phyloP scores from a whole-genome alignment of 2,113 vertebrate species.

The Lathamus discolor region DNA sequence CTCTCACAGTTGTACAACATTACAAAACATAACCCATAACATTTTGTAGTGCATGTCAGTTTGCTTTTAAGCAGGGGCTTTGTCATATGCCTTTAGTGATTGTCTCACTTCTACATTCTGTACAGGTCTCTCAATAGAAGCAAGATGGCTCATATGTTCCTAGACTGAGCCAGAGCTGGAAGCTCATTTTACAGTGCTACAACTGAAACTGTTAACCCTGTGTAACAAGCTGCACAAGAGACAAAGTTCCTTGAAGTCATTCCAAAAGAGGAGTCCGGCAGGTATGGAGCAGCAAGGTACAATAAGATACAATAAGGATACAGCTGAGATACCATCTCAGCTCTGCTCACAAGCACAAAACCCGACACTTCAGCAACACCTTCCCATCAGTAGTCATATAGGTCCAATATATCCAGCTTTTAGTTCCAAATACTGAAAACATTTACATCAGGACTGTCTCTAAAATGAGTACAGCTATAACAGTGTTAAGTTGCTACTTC shows the following conservation, averaged over 20 bases:
- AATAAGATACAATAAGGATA: background rate
- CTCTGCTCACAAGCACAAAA: background rate
- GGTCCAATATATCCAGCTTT: background rate
- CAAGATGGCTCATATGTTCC: background rate
- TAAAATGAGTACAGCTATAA: background rate
- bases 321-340: background rate
- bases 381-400: background rate
- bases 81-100: background rate
- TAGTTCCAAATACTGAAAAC: background rate
- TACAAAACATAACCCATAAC: background rate
- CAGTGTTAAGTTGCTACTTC: background rate
- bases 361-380: background rate
- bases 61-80: background rate
- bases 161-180: background rate
- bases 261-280: background rate
- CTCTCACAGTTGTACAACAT: background rate
- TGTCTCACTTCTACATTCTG: fast-evolving
- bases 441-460: background rate
- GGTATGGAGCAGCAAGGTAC: background rate
- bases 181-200: background rate
- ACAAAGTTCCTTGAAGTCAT: background rate
- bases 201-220: background rate
- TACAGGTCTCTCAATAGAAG: background rate
- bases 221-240: background rate
- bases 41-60: background rate